Conservation (phyloP, 2,797 vertebrate genomes). For the Mormyrus proboscirostris region DNA sequence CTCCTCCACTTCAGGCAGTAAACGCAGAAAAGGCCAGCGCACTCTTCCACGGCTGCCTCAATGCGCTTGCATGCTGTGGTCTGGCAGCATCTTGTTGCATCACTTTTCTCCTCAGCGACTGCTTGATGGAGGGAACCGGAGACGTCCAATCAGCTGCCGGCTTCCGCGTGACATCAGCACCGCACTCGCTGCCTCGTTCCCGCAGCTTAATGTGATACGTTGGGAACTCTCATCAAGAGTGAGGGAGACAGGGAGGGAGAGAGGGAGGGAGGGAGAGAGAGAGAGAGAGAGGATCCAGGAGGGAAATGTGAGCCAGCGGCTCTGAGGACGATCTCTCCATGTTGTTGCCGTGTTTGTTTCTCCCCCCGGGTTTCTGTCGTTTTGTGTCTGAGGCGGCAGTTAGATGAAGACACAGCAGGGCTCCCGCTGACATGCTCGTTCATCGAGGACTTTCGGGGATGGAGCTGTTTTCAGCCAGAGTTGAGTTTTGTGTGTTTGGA, state of each 20-base stretch:
- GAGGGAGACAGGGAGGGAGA: neutral
- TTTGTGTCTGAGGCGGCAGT: neutral
- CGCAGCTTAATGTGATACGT: neutral
- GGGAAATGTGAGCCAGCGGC: neutral
- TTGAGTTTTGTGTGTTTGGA: neutral
- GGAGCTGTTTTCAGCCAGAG: neutral
- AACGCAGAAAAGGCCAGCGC: neutral
- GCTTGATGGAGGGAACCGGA: neutral
- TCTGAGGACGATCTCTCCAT: neutral
- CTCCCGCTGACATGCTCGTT: neutral
- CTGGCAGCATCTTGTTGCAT: neutral
- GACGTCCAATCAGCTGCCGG: neutral
- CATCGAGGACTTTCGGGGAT: neutral
- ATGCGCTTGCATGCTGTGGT: neutral
- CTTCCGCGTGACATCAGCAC: neutral
- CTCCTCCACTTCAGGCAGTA: neutral
- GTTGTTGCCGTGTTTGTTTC: neutral
- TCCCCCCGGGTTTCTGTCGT: neutral
- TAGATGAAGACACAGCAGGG: neutral
- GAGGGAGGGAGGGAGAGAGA: neutral
- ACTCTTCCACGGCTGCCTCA: neutral
- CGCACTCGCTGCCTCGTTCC: neutral
- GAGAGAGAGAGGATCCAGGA: neutral
- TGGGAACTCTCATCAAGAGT: neutral
- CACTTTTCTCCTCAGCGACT: neutral